Percentiles rank a stretch among this genome's conserved stretches.
These are phyloP conservation scores for Branchinecta lindahli DNA, from an alignment of 1,140 invertebrate genomes.

Conservation along the genomic window DNA sequence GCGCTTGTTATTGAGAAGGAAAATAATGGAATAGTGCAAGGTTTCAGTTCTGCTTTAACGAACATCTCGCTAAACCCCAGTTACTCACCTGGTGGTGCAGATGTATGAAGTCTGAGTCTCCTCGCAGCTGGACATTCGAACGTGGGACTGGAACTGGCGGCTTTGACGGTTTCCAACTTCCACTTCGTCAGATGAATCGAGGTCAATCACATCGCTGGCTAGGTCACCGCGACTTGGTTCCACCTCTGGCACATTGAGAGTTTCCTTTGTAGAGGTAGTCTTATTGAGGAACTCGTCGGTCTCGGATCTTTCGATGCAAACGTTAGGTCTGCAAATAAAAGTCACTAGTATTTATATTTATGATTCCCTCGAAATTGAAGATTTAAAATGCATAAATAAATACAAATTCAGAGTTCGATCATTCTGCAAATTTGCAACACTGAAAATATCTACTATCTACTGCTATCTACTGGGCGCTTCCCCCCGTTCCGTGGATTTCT, in stretches of 20 bases:
- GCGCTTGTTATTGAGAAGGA: too few species aligned
- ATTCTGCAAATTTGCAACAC: too few species aligned
- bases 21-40: too few species aligned
- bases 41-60: too few species aligned
- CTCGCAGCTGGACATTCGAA: conserved; percentile 16
- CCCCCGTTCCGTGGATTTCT: too few species aligned
- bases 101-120: conserved; percentile 12
- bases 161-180: not conserved
- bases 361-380: too few species aligned
- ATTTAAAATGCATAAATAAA: too few species aligned
- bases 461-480: too few species aligned
- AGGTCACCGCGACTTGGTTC: not conserved
- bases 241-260: not conserved
- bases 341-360: not conserved
- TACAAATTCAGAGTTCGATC: too few species aligned
- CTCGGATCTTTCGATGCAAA: conserved; percentile 17
- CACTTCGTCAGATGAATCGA: not conserved
- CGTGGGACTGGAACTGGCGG: conserved; percentile 14
- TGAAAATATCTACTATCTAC: too few species aligned
- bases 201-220: not conserved
- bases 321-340: conserved; percentile 12
- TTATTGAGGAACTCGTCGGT: conserved; percentile 10
- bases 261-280: not conserved
- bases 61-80: too few species aligned
- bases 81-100: conserved; percentile 16